Evolutionary conservation across 1,140 invertebrate genomes (phyloP).

Genomic region (Gonioctena quinquepunctata): DNA sequence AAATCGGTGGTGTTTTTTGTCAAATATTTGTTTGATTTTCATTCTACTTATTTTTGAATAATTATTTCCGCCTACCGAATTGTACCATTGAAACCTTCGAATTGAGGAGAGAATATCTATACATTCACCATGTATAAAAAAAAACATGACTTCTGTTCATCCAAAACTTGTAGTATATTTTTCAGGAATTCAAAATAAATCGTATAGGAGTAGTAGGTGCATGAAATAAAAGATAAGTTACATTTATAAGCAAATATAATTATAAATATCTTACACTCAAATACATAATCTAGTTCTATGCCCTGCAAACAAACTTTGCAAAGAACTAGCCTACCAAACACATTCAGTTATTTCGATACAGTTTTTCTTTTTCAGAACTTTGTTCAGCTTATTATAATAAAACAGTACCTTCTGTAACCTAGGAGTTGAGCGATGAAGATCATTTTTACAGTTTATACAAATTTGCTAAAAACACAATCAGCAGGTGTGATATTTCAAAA

Average conservation of each 20-base stretch:
- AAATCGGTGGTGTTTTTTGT: too few species aligned
- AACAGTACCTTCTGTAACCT: conserved; percentile 32
- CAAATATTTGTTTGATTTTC: too few species aligned
- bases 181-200: too few species aligned
- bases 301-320: conserved; percentile 36
- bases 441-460: conserved; percentile 33
- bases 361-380: conserved; percentile 43
- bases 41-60: too few species aligned
- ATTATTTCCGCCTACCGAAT: too few species aligned
- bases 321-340: conserved; percentile 52
- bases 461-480: conserved; percentile 19
- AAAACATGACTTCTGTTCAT: too few species aligned
- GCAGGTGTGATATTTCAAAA: not conserved
- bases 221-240: conserved; percentile 12
- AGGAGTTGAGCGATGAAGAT: conserved; percentile 42
- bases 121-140: too few species aligned
- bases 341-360: conserved; percentile 51
- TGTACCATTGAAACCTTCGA: too few species aligned
- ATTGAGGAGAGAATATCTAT: too few species aligned
- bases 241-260: conserved; percentile 55
- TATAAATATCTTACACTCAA: conserved; percentile 57
- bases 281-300: conserved; percentile 54
- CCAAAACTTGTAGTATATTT: too few species aligned
- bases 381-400: conserved; percentile 44
- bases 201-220: too few species aligned